These are phyloP conservation scores for Sebastes flavidus DNA, from an alignment of 2,797 vertebrate genomes.

Conservation along the genomic window DNA sequence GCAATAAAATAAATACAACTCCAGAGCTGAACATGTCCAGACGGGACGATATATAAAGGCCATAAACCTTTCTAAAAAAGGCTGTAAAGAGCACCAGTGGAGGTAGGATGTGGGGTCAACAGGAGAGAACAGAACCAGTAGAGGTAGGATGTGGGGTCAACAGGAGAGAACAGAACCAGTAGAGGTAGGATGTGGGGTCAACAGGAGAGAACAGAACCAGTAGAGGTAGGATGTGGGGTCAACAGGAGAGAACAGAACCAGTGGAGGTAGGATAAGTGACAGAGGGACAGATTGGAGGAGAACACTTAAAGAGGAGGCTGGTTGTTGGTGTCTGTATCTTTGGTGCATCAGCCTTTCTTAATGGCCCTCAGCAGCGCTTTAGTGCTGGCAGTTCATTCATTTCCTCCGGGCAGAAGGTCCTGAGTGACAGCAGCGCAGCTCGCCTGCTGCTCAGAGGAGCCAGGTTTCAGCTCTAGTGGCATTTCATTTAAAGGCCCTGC, in stretches of 20 bases:
- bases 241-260: not conserved
- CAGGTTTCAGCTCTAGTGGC: conserved; percentile 7
- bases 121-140: rapidly evolving
- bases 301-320: not conserved
- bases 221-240: not conserved
- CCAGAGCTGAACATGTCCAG: not conserved
- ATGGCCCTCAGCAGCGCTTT: conserved; percentile 20
- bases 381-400: not conserved
- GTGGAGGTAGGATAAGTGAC: not conserved
- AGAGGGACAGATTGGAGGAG: not conserved
- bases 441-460: conserved; percentile 7
- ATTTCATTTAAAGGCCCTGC: conserved; percentile 46
- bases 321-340: not conserved
- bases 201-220: not conserved
- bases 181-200: not conserved
- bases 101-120: not conserved
- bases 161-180: not conserved
- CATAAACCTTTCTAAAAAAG: not conserved
- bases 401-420: not conserved
- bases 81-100: not conserved
- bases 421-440: conserved; percentile 28
- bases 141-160: not conserved
- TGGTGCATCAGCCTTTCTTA: not conserved
- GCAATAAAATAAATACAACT: not conserved
- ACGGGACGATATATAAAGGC: not conserved